phyloP scores from a whole-genome alignment of 2,797 vertebrate species.

The Pygocentrus nattereri region DNA sequence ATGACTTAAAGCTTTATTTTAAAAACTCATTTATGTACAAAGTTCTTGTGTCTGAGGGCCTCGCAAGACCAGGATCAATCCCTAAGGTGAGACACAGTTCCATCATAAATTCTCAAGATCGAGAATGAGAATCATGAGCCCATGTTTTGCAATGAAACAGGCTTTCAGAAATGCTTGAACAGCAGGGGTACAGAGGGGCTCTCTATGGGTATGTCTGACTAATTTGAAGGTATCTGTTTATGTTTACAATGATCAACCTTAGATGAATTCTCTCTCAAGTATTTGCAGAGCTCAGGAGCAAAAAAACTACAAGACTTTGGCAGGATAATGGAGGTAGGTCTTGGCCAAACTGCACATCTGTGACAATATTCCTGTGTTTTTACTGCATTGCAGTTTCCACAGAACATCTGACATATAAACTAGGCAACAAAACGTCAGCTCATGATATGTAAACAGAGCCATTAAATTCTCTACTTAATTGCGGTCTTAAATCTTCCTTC shows the following conservation, averaged over 20 bases:
- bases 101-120: slow-evolving; percentile 17
- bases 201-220: slow-evolving; percentile 13
- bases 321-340: background rate
- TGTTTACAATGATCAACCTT: slow-evolving; percentile 47
- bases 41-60: no score
- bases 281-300: slow-evolving; percentile 8
- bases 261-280: slow-evolving; percentile 55
- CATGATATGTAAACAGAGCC: slow-evolving; percentile 25
- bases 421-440: slow-evolving; percentile 17
- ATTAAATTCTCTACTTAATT: slow-evolving; percentile 29
- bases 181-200: slow-evolving; percentile 4
- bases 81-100: no score
- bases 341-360: slow-evolving; percentile 15
- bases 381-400: background rate
- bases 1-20: no score
- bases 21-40: no score
- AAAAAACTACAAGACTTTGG: slow-evolving; percentile 7
- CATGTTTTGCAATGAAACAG: slow-evolving; percentile 27
- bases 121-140: slow-evolving; percentile 21
- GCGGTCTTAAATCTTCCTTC: slow-evolving; percentile 31
- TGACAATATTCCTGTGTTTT: slow-evolving; percentile 11
- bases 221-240: slow-evolving; percentile 29
- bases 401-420: slow-evolving; percentile 33
- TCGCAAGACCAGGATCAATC: no score
- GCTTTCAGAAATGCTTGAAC: slow-evolving; percentile 40